Base-by-base conservation (phyloP, 2,797 vertebrate species). In the Lacerta bilineata region DNA sequence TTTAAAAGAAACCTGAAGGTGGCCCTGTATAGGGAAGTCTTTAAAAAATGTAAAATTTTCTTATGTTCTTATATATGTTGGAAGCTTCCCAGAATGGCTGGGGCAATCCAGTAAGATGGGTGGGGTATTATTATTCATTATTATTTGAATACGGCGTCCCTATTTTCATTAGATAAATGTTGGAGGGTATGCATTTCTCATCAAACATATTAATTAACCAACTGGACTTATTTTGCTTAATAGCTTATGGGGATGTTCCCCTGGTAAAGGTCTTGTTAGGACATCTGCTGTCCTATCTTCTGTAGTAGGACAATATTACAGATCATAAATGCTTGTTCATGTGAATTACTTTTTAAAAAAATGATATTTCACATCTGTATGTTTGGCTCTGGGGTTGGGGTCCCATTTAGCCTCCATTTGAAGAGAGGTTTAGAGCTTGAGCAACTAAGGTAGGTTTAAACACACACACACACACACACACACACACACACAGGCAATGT, bases 331-430 rank as follows among this genome's bases (percentile, higher is more conserved):
- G 1, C 4, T 15, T 71, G n/a, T 33, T 71, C 69, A 8, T 71
- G 29, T 71, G 69, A 71, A 71, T n/a, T 5, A 4, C n/a, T 71
- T 71, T 66, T 46, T 46, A 7, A 43, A 71, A n/a, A n/a, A n/a
- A n/a, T 29, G 29, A 69, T n/a, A 69, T n/a, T 69, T 71, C 29
- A 33, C 69, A 71, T 71, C 69, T 33, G 15, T 71, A 13, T 33
- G 29, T n/a, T 71, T 33, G 46, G 46, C 46, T 50, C 46, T 50
- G 46, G 46, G 9, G 46, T 50, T 0, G 59, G 7, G 7, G 88
- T 95, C 93, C 94, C 93, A 93, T 1, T 1, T 90, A 89, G 91
- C 33, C 85, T 84, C 23, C 92, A 90, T 93, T 94, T 93, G 91
- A 74, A 86, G 88, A 93, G 94, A 90, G 88, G 91, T 92, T 84